Evolutionary conservation across 2,888 invertebrate genomes (phyloP).

Genomic region (Hydrotaea diabolus): DNA sequence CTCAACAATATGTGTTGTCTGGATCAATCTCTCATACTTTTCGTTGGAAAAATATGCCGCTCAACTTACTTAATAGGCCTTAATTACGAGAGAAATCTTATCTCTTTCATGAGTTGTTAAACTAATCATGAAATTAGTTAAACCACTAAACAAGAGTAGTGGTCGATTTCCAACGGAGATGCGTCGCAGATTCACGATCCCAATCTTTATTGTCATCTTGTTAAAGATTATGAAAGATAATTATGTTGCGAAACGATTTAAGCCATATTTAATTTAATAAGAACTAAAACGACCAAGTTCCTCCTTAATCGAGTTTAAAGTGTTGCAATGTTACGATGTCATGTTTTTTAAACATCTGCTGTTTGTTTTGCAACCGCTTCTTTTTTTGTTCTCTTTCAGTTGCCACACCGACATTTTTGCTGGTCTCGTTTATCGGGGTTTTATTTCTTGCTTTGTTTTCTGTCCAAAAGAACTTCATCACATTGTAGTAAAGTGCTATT

Average conservation of each 20-base stretch:
- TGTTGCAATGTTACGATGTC: slow-evolving; percentile 37
- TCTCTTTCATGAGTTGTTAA: too few species aligned
- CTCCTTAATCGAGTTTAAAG: slow-evolving; percentile 34
- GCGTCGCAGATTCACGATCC: not conserved
- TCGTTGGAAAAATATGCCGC: too few species aligned
- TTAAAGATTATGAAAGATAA: slow-evolving; percentile 1
- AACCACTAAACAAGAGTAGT: too few species aligned
- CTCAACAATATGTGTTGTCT: too few species aligned
- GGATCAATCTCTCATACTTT: too few species aligned
- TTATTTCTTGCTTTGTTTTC: too few species aligned
- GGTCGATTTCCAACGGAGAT: too few species aligned
- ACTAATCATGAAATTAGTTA: too few species aligned
- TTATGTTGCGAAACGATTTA: not conserved
- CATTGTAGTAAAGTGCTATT: slow-evolving; percentile 10
- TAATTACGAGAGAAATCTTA: too few species aligned
- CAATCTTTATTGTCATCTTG: not conserved
- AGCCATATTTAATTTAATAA: not conserved
- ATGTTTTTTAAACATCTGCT: slow-evolving; percentile 52
- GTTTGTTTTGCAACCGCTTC: slow-evolving; percentile 41
- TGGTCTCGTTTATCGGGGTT: too few species aligned
- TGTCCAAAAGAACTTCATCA: not conserved
- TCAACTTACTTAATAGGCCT: too few species aligned
- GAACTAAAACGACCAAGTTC: not conserved
- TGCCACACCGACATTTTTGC: not conserved
- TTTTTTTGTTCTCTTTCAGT: not conserved